Percentiles rank a stretch among this genome's conserved stretches.
Conservation (phyloP, 1,140 invertebrate species). For the Spodoptera litura region DNA sequence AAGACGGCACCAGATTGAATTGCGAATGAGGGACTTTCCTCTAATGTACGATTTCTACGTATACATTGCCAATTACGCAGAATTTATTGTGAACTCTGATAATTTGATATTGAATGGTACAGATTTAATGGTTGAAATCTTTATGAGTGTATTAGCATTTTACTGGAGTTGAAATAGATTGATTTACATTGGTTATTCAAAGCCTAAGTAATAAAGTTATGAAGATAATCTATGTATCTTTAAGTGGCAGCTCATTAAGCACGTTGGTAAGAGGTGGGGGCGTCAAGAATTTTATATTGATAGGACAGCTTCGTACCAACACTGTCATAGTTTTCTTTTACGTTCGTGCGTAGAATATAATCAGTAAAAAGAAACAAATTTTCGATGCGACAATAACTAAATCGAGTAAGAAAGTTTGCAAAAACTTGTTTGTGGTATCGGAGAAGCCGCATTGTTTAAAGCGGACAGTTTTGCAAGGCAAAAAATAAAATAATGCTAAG, state of each 20-base stretch:
- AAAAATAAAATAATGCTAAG: slow-evolving; percentile 41
- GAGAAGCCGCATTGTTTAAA: slow-evolving; percentile 61
- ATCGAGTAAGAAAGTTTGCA: slow-evolving; percentile 62
- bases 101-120: slow-evolving; percentile 17
- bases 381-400: slow-evolving; percentile 49
- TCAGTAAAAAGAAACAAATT: slow-evolving; percentile 48
- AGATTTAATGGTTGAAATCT: slow-evolving; percentile 17
- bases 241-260: slow-evolving; percentile 15
- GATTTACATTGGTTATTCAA: neutral
- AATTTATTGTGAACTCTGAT: slow-evolving; percentile 20
- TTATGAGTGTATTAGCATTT: slow-evolving; percentile 26
- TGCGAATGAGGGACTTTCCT: slow-evolving; percentile 29
- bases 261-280: neutral
- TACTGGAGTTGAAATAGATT: neutral
- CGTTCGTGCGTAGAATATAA: slow-evolving; percentile 31
- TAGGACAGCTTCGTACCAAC: slow-evolving; percentile 6
- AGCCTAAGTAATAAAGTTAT: neutral
- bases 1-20: slow-evolving; percentile 19
- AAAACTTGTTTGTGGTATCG: slow-evolving; percentile 60
- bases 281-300: slow-evolving; percentile 26
- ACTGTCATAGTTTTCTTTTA: slow-evolving; percentile 47
- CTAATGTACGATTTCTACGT: slow-evolving; percentile 18
- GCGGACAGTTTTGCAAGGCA: neutral
- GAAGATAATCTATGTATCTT: neutral
- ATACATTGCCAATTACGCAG: slow-evolving; percentile 26